Percentiles rank a stretch among this genome's conserved stretches.
Evolutionary conservation across 2,888 invertebrate species (phyloP).

Genomic region (Dicranocentrus wangi): DNA sequence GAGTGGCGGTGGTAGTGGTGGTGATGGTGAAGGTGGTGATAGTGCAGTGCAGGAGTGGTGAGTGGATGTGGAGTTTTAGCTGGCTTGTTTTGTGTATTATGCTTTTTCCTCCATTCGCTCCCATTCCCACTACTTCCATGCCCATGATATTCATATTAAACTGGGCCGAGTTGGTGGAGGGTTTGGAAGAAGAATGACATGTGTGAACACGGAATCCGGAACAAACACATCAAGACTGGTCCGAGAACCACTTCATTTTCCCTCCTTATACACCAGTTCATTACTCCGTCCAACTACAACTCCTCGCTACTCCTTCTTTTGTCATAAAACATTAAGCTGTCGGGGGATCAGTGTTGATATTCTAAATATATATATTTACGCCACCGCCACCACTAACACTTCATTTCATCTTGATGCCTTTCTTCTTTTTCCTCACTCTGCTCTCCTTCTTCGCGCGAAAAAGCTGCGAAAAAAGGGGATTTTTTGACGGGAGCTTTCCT

Average conservation of each 20-base stretch:
- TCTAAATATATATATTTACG: constrained; percentile 10
- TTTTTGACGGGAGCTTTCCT: background rate
- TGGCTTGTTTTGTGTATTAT: too few relatives aligned
- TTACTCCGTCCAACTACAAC: background rate
- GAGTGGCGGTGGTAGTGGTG: too few relatives aligned
- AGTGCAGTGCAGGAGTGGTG: too few relatives aligned
- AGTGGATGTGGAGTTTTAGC: too few relatives aligned
- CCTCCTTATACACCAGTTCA: background rate
- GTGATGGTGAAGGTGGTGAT: too few relatives aligned
- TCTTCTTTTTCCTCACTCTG: too few relatives aligned
- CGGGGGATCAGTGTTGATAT: constrained; percentile 15
- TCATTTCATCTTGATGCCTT: too few relatives aligned
- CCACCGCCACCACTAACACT: background rate
- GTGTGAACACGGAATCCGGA: background rate
- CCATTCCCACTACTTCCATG: too few relatives aligned
- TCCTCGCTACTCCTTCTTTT: background rate
- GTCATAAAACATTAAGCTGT: constrained; percentile 42
- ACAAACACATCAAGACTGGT: background rate
- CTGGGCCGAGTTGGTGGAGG: too few relatives aligned
- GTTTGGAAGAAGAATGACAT: too few relatives aligned
- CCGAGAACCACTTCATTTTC: background rate
- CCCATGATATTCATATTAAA: too few relatives aligned
- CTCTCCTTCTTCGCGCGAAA: background rate
- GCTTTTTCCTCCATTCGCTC: too few relatives aligned
- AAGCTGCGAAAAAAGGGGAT: background rate